These are phyloP conservation scores for Orius insidiosus DNA, from an alignment of 1,140 invertebrate species.

Conservation along the genomic window DNA sequence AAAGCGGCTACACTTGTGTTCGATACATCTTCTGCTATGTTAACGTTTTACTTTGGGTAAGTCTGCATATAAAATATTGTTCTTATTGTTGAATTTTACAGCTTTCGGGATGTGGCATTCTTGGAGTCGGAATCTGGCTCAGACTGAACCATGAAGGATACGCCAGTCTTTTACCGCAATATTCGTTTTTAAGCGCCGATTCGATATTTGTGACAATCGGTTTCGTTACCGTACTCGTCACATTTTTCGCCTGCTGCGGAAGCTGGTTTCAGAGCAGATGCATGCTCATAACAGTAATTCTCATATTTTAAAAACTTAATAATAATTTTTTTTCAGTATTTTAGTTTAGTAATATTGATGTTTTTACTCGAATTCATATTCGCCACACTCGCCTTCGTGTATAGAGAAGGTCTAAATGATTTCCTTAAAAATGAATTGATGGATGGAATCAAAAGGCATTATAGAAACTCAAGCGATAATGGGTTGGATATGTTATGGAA, in stretches of 20 bases:
- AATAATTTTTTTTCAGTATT: slow-evolving; percentile 41
- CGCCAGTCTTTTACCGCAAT: slow-evolving; percentile 48
- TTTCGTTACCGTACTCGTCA: slow-evolving; percentile 47
- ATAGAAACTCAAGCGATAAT: slow-evolving; percentile 32
- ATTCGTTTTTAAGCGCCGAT: slow-evolving; percentile 48
- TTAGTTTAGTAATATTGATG: slow-evolving; percentile 59
- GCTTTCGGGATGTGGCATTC: slow-evolving; percentile 54
- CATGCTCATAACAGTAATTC: slow-evolving; percentile 54
- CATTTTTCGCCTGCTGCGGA: slow-evolving; percentile 66
- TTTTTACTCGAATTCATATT: slow-evolving; percentile 62
- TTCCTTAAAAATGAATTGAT: slow-evolving; percentile 47
- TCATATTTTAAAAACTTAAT: no score
- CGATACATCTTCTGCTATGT: slow-evolving; percentile 55
- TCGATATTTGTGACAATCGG: slow-evolving; percentile 47
- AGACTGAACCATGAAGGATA: slow-evolving; percentile 50
- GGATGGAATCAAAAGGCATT: slow-evolving; percentile 48
- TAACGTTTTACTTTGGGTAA: slow-evolving; percentile 60
- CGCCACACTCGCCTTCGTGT: slow-evolving; percentile 58
- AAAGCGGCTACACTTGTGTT: slow-evolving; percentile 56
- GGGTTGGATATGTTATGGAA: slow-evolving; percentile 51
- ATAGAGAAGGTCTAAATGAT: slow-evolving; percentile 45
- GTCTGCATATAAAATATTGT: slow-evolving; percentile 20
- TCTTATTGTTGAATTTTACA: slow-evolving; percentile 26
- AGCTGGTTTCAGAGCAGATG: slow-evolving; percentile 64
- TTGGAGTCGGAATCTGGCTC: slow-evolving; percentile 58